Evolutionary conservation across 2,113 vertebrate genomes (phyloP).

Genomic region (Trichomycterus rosablanca): DNA sequence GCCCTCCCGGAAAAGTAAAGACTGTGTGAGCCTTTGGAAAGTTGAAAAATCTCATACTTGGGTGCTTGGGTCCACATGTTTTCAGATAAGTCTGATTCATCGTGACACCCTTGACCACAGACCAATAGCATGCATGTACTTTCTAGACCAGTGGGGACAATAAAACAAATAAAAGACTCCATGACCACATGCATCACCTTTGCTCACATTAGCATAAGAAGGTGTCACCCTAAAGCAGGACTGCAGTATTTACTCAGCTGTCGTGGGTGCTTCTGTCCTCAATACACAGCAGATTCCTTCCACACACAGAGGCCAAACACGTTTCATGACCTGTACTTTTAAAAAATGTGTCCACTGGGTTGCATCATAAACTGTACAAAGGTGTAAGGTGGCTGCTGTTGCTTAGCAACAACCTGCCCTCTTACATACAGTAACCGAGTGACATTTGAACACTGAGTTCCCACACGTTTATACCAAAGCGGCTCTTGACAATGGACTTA

Average conservation of each 20-base stretch:
- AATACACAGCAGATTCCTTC: conserved; percentile 32
- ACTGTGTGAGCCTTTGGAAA: no score
- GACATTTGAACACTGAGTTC: conserved; percentile 22
- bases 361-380: conserved; percentile 33
- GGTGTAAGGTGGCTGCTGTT: conserved; percentile 40
- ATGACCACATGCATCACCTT: conserved; percentile 23
- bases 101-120: no score
- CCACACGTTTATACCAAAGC: conserved; percentile 17
- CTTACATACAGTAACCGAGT: conserved; percentile 30
- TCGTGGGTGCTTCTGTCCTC: conserved; percentile 27
- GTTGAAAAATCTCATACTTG: no score
- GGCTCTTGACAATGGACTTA: conserved; percentile 34
- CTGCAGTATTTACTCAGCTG: conserved; percentile 45
- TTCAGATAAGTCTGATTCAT: no score
- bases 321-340: conserved; percentile 36
- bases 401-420: conserved; percentile 46
- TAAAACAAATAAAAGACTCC: conserved; percentile 17
- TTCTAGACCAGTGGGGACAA: no score
- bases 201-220: conserved; percentile 47
- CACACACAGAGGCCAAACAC: conserved; percentile 37
- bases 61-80: no score
- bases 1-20: no score
- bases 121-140: no score
- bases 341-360: conserved; percentile 38
- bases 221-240: conserved; percentile 26